Conservation (phyloP, 2,113 vertebrate species). For the Sorex fumeus region DNA sequence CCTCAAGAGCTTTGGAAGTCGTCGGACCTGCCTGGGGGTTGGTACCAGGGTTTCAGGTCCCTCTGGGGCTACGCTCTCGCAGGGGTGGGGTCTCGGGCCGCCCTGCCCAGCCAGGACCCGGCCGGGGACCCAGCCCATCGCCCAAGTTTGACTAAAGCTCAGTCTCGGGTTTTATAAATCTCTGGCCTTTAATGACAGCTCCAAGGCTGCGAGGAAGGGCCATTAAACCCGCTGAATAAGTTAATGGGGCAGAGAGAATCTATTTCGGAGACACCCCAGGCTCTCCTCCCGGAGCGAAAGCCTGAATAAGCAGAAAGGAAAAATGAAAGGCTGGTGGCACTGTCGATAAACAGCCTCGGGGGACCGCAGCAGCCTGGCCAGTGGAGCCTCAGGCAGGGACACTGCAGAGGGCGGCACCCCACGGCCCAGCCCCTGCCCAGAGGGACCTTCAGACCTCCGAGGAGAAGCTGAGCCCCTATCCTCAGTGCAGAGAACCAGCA, state of each 20-base stretch:
- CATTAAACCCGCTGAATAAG: conserved; percentile 93
- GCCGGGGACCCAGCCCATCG: not conserved
- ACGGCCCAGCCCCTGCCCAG: too few species aligned
- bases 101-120: not conserved
- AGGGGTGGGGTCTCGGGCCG: not conserved
- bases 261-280: conserved; percentile 90
- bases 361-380: too few species aligned
- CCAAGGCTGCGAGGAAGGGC: conserved; percentile 88
- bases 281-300: conserved; percentile 90
- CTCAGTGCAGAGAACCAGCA: too few species aligned
- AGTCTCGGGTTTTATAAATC: conserved; percentile 90
- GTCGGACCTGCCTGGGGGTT: too few species aligned
- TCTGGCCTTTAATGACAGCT: conserved; percentile 91
- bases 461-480: too few species aligned
- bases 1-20: too few species aligned
- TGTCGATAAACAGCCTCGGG: conserved; percentile 86
- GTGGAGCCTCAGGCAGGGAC: too few species aligned
- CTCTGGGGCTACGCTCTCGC: too few species aligned
- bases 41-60: too few species aligned
- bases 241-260: conserved; percentile 93
- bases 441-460: too few species aligned
- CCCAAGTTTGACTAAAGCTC: conserved; percentile 90
- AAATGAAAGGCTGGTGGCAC: conserved; percentile 84
- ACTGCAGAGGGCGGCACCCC: too few species aligned
- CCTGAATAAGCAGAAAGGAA: conserved; percentile 91